These are phyloP conservation scores for Coranthus polyacanthus DNA, from an alignment of 2,797 vertebrate species.

Conservation along the genomic window DNA sequence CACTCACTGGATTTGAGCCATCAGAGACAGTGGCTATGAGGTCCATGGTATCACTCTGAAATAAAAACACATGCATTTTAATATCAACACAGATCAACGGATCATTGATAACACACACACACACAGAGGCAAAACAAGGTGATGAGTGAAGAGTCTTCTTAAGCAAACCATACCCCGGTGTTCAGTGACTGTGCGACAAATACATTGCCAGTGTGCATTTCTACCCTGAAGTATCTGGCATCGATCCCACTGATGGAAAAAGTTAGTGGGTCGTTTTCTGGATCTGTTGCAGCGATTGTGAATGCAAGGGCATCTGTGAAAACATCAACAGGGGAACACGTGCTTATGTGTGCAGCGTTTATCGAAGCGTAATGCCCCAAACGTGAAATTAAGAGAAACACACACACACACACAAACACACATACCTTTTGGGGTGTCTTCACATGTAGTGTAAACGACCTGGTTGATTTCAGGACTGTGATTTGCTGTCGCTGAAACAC, in stretches of 20 bases:
- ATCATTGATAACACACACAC: not conserved
- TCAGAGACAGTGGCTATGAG: not conserved
- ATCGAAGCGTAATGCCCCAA: not conserved
- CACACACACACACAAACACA: not conserved
- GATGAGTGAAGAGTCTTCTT: not conserved
- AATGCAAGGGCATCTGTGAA: conserved; percentile 81
- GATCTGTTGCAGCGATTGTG: conserved; percentile 77
- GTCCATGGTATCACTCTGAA: accelerated
- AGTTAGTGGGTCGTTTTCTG: conserved; percentile 63
- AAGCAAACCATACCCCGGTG: conserved; percentile 83
- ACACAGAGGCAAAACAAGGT: not conserved
- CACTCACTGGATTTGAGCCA: accelerated
- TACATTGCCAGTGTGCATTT: conserved; percentile 45
- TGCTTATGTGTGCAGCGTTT: not conserved
- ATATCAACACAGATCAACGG: not conserved
- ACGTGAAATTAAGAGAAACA: not conserved
- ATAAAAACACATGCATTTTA: not conserved
- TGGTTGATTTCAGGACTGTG: not conserved
- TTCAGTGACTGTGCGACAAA: conserved; percentile 67
- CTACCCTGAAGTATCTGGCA: conserved; percentile 69
- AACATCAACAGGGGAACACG: conserved; percentile 3
- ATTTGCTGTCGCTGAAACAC: conserved; percentile 67
- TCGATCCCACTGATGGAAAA: conserved; percentile 69
- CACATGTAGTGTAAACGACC: accelerated
- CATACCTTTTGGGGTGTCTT: conserved; percentile 63